Evolutionary conservation across 1,140 invertebrate genomes (phyloP).

Genomic region (Ylistrum balloti): DNA sequence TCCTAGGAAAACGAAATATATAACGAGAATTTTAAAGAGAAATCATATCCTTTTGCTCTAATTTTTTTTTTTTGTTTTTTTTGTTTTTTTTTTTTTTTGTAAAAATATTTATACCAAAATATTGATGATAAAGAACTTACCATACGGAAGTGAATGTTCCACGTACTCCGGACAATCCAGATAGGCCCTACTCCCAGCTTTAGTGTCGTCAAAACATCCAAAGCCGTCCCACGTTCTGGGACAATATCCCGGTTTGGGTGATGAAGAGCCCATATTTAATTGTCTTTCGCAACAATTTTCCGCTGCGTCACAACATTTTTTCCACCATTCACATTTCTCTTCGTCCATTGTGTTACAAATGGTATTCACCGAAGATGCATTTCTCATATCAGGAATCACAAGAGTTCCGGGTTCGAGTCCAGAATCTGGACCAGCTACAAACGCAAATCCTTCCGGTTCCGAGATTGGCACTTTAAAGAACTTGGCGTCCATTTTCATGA

Average conservation of each 20-base stretch:
- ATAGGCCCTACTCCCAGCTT: slow-evolving; percentile 87
- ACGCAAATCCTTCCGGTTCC: not conserved
- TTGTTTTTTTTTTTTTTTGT: no score
- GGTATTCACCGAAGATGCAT: not conserved
- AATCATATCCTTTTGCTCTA: no score
- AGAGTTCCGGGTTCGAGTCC: not conserved
- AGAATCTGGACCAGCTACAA: not conserved
- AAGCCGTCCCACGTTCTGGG: slow-evolving; percentile 63
- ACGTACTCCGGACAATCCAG: slow-evolving; percentile 89
- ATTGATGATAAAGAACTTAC: slow-evolving; percentile 59
- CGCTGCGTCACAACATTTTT: slow-evolving; percentile 49
- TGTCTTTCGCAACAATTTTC: slow-evolving; percentile 51
- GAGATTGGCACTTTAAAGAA: not conserved
- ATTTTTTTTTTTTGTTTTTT: no score
- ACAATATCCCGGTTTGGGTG: slow-evolving; percentile 49
- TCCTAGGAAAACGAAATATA: no score
- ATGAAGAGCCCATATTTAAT: not conserved
- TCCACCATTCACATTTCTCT: slow-evolving; percentile 50
- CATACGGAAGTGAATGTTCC: slow-evolving; percentile 55
- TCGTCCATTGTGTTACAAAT: not conserved
- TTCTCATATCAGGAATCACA: not conserved
- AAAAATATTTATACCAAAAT: no score
- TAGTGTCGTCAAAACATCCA: slow-evolving; percentile 91
- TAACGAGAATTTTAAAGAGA: no score
- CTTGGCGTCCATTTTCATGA: slow-evolving; percentile 23